Conservation (phyloP, 2,797 vertebrate genomes). For the Otolemur crassicaudatus region DNA sequence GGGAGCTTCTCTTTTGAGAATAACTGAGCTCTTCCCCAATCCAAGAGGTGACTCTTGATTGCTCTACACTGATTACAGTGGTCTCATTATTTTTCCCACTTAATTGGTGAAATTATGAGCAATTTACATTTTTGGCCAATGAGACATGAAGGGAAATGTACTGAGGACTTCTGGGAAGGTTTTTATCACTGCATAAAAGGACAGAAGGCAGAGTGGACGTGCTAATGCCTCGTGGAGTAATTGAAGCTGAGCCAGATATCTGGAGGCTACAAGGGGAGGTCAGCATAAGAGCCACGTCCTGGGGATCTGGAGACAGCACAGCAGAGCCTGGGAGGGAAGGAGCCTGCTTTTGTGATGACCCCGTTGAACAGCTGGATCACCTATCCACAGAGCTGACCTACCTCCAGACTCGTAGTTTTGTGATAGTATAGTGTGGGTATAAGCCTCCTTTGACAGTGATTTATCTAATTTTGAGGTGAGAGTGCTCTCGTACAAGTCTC, state of each 20-base stretch:
- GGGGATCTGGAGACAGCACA: background rate
- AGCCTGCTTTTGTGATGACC: background rate
- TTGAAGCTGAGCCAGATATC: background rate
- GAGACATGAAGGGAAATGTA: background rate
- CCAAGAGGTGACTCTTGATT: background rate
- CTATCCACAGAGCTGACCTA: background rate
- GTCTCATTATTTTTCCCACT: background rate
- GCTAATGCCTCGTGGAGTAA: background rate
- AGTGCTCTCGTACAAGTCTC: background rate
- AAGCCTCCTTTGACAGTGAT: background rate
- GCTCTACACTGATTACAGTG: background rate
- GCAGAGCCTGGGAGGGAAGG: background rate
- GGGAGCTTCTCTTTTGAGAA: background rate
- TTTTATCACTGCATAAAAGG: background rate
- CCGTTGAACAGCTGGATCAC: background rate
- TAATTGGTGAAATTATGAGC: background rate
- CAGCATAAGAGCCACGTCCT: background rate
- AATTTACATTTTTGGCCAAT: background rate
- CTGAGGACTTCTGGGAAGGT: background rate
- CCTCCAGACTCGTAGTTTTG: background rate
- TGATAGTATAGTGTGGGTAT: background rate
- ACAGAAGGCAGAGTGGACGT: background rate
- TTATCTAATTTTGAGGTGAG: background rate
- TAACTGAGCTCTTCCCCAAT: background rate
- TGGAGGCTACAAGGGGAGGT: background rate